Evolutionary conservation across 2,797 vertebrate genomes (phyloP), one percentile per base, ranked within the genome.

Genomic region (Chromis chromis): DNA sequence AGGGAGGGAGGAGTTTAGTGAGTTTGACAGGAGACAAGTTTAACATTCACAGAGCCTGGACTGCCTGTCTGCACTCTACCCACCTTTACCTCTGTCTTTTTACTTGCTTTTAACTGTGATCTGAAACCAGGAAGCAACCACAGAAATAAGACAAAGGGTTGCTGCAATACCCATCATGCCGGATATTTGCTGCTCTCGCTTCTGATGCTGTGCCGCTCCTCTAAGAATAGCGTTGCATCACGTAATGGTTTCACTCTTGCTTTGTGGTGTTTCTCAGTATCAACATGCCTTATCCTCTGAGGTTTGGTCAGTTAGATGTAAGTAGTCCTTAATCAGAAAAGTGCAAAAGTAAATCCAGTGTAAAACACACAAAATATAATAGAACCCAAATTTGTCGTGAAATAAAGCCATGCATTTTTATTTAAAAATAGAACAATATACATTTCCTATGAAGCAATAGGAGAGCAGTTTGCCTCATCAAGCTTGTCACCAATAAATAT

Each of bases 111-210:
- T 48, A 55, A 44, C 59, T 72, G 61, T 52, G 64, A 74, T 66
- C 31, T 79, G 65, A 83, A 87, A 81, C 25, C 65, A 83, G 67
- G 70, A 88, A 77, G 68, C 60, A 44, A 13, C 57, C 25, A 49
- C 55, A 56, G 64, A 74, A 61, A 65, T 61, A 63, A 72, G 76
- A 78, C 21, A 76, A 79, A 80, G 55, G 1, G 4, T 39, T 76
- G 64, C 76, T 46, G 67, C 74, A 69, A 10, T 53, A 69, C 64
- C 42, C 21, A 2, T 8, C 31, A 31, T 2, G 25, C 64, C 46
- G 54, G 81, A 88, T 81, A 77, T 71, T 71, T 76, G 62, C 39
- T 65, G 69, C 46, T 24, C 54, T 71, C 25, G 22, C 40, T 6
- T 70, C 63, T 62, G 55, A 73, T 63, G 62, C 68, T 46, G 48